Conservation (phyloP, 2,113 vertebrate genomes). For the Crotalus helleri region DNA sequence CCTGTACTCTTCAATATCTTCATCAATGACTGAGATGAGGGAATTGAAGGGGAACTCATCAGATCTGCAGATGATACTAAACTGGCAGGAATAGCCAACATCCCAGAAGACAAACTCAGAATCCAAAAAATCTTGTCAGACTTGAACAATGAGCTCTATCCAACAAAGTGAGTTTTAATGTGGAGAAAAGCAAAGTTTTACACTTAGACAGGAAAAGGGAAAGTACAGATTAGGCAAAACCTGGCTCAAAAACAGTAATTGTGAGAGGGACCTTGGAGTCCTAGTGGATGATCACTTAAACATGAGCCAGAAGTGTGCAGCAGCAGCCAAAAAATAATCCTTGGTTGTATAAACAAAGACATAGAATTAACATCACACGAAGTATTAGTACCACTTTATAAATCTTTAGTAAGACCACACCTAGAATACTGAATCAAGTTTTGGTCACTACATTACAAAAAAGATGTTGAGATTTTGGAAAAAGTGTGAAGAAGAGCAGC, state of each 20-base stretch:
- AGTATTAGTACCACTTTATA: not conserved
- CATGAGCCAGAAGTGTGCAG: not conserved
- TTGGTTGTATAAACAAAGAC: not conserved
- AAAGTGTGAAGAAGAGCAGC: no score
- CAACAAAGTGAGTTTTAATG: not conserved
- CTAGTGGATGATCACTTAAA: not conserved
- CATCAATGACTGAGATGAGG: not conserved
- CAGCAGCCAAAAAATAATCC: not conserved
- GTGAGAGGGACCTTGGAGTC: not conserved
- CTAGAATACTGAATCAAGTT: no score
- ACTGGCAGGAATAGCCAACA: not conserved
- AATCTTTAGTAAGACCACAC: not conserved
- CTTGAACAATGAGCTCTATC: not conserved
- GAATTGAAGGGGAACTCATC: not conserved
- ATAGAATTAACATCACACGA: not conserved
- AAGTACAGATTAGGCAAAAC: not conserved
- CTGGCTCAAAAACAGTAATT: not conserved
- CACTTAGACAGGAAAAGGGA: not conserved
- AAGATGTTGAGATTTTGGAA: no score
- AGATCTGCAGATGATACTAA: not conserved
- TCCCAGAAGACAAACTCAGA: not conserved
- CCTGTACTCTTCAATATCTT: not conserved
- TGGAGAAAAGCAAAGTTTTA: not conserved
- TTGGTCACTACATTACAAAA: no score
- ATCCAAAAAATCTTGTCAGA: not conserved